Conservation (phyloP, 2,888 invertebrate genomes). For the Eilema depressum region DNA sequence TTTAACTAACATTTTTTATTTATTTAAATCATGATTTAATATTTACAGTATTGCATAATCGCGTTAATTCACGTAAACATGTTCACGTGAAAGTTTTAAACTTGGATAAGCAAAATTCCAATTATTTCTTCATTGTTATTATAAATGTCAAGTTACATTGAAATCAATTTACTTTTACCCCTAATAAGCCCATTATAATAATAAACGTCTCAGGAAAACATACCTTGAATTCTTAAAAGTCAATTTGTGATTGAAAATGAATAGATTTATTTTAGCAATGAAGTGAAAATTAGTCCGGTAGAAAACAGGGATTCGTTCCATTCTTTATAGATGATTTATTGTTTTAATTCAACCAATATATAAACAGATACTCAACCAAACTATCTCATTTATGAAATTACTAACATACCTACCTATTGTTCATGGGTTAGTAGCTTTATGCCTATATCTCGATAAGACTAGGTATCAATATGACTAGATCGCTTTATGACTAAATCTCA, state of each 20-base stretch:
- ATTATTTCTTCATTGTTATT: background rate
- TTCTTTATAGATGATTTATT: background rate
- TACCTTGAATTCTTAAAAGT: background rate
- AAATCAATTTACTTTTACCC: conserved; percentile 1
- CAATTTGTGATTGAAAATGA: conserved; percentile 12
- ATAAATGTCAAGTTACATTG: conserved; percentile 2
- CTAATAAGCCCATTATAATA: background rate
- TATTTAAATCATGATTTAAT: too few relatives aligned
- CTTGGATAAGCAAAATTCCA: background rate
- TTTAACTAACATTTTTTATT: too few relatives aligned
- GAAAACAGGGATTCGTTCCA: background rate
- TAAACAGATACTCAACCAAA: background rate
- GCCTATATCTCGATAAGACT: too few relatives aligned
- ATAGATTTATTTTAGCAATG: conserved; percentile 6
- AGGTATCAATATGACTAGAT: too few relatives aligned
- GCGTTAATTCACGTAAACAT: too few relatives aligned
- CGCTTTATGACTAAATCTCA: too few relatives aligned
- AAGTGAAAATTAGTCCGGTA: background rate
- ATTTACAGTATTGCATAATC: too few relatives aligned
- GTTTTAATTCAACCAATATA: background rate
- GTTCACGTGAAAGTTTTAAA: too few relatives aligned
- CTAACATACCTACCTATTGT: too few relatives aligned
- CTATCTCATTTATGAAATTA: too few relatives aligned
- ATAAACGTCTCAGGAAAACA: background rate
- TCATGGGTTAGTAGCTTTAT: too few relatives aligned